Evolutionary conservation across 2,113 vertebrate species (phyloP).

Genomic region (Triplophysa tibetana): DNA sequence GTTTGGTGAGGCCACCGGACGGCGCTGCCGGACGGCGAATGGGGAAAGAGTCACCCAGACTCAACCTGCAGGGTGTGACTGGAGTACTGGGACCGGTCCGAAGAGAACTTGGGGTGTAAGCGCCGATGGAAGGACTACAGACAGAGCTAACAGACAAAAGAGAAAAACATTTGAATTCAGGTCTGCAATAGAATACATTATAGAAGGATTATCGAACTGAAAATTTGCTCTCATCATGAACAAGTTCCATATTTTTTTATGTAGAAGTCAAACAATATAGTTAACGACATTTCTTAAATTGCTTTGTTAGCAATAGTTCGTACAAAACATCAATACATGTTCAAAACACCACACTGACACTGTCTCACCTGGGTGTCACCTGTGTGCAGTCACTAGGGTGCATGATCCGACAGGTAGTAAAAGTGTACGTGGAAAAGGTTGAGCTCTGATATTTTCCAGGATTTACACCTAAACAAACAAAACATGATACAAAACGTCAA

Average conservation of each 20-base stretch:
- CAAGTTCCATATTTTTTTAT: no score
- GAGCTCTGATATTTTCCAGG: constrained; percentile 91
- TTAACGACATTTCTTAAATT: no score
- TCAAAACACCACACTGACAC: no score
- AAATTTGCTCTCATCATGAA: no score
- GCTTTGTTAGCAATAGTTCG: no score
- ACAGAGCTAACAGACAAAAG: constrained; percentile 64
- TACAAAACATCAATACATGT: no score
- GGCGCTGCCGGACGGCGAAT: constrained; percentile 75
- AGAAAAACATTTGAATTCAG: background rate
- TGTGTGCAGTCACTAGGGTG: constrained; percentile 93
- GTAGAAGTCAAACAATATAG: no score
- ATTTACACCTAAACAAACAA: constrained; percentile 77
- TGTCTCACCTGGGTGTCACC: constrained; percentile 85
- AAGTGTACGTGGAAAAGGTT: constrained; percentile 94
- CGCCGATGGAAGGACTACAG: constrained; percentile 65
- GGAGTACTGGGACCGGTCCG: constrained; percentile 78
- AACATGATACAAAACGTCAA: background rate
- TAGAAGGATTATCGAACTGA: no score
- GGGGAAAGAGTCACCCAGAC: constrained; percentile 82
- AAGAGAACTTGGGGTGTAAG: constrained; percentile 76
- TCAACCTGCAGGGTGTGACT: constrained; percentile 80
- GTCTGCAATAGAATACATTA: no score
- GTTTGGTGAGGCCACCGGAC: constrained; percentile 80
- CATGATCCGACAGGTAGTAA: constrained; percentile 94